These are phyloP conservation scores for Sesamia nonagrioides DNA, from an alignment of 1,140 invertebrate species.

Conservation along the genomic window DNA sequence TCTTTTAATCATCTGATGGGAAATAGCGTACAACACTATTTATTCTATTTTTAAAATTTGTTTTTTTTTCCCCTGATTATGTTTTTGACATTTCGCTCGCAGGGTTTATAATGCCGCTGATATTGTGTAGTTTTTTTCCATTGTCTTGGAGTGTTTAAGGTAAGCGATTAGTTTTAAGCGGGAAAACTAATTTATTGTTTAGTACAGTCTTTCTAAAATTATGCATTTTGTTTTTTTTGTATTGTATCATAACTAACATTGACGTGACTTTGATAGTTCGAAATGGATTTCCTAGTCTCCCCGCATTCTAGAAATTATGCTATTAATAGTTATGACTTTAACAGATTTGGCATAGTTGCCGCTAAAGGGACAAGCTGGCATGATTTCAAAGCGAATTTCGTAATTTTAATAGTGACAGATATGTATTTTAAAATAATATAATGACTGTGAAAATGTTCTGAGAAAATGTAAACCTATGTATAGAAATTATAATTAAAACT, in stretches of 20 bases:
- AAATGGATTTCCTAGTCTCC: constrained; percentile 32
- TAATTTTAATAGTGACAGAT: constrained; percentile 29
- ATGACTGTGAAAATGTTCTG: constrained; percentile 37
- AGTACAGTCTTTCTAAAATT: constrained; percentile 53
- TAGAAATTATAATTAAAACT: constrained; percentile 33
- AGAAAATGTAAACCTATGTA: constrained; percentile 39
- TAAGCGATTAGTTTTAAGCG: constrained; percentile 68
- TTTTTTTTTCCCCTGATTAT: constrained; percentile 13
- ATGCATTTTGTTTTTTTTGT: constrained; percentile 67
- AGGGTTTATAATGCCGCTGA: constrained; percentile 31
- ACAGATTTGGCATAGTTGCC: constrained; percentile 38
- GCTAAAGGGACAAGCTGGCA: constrained; percentile 46
- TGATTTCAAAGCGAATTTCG: constrained; percentile 45
- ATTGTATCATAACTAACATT: constrained; percentile 52
- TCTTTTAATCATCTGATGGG: constrained; percentile 76
- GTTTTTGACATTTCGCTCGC: constrained; percentile 44
- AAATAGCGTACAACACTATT: constrained; percentile 59
- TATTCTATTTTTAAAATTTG: constrained; percentile 35
- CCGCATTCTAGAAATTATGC: constrained; percentile 14
- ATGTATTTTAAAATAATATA: constrained; percentile 39
- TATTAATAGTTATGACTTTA: constrained; percentile 45
- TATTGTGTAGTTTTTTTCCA: constrained; percentile 53
- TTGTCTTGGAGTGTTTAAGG: constrained; percentile 66
- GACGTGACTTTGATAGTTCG: constrained; percentile 42
- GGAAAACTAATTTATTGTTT: constrained; percentile 63